Percentiles rank a stretch among this genome's conserved stretches.
These are phyloP conservation scores for Gyps fulvus DNA, from an alignment of 2,113 vertebrate species.

Conservation along the genomic window DNA sequence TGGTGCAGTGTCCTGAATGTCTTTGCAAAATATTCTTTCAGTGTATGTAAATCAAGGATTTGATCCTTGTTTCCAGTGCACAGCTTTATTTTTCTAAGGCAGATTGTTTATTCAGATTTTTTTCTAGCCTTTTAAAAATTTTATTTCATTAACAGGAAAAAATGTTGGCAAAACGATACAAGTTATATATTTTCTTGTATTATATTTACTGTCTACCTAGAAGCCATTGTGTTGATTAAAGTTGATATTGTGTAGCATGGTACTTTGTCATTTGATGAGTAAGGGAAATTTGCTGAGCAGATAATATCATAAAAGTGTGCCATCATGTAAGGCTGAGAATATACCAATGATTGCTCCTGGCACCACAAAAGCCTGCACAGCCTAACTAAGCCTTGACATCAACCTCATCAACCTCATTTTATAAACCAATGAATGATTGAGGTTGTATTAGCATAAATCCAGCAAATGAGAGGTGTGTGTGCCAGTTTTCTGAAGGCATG, in stretches of 20 bases:
- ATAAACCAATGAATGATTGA: background rate
- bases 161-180: background rate
- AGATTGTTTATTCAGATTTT: background rate
- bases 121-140: background rate
- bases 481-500: background rate
- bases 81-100: background rate
- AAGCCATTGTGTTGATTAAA: background rate
- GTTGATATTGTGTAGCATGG: background rate
- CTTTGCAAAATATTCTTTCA: background rate
- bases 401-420: background rate
- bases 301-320: background rate
- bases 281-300: background rate
- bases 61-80: background rate
- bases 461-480: background rate
- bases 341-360: background rate
- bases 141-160: background rate
- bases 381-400: background rate
- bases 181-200: background rate
- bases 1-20: background rate
- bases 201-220: background rate
- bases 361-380: background rate
- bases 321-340: fast-evolving
- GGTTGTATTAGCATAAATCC: background rate
- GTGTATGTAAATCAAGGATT: background rate
- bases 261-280: background rate